phyloP scores from a whole-genome alignment of 2,797 vertebrate species.

The Strix occidentalis region DNA sequence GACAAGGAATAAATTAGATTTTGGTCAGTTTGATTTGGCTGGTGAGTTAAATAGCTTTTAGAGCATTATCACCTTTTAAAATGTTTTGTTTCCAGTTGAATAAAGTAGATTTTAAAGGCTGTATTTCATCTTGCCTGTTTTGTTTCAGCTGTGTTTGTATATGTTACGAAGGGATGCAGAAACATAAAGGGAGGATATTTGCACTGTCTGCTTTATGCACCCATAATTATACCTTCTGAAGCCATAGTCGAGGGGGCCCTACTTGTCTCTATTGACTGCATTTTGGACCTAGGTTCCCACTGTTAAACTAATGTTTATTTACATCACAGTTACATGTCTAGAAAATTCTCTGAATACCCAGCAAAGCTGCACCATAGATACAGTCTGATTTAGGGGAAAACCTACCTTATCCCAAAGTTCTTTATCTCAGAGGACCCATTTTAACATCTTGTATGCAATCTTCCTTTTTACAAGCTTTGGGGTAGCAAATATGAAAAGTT shows the following conservation, averaged over 20 bases:
- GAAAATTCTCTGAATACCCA: neutral
- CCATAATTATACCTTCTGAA: neutral
- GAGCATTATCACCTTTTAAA: slow-evolving; percentile 56
- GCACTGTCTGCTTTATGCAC: neutral
- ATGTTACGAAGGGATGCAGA: neutral
- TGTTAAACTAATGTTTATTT: neutral
- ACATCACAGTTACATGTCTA: neutral
- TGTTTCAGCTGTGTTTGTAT: neutral
- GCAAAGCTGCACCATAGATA: neutral
- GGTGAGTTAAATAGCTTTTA: slow-evolving; percentile 54
- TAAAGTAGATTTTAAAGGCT: slow-evolving; percentile 41
- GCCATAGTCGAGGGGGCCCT: neutral
- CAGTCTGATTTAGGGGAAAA: neutral
- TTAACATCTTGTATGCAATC: neutral
- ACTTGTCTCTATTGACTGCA: neutral
- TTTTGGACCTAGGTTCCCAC: neutral
- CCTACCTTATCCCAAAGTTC: neutral
- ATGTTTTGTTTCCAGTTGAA: slow-evolving; percentile 66
- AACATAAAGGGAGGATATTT: neutral
- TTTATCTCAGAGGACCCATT: neutral
- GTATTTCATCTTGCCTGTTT: slow-evolving; percentile 23
- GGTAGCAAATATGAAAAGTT: neutral
- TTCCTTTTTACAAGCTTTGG: neutral
- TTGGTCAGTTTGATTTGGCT: slow-evolving; percentile 62
- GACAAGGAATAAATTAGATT: slow-evolving; percentile 63